A percentile compares a stretch with the other conserved stretches of the same genome.
Conservation (phyloP, 2,797 vertebrate genomes). For the Corythornis leucogaster region DNA sequence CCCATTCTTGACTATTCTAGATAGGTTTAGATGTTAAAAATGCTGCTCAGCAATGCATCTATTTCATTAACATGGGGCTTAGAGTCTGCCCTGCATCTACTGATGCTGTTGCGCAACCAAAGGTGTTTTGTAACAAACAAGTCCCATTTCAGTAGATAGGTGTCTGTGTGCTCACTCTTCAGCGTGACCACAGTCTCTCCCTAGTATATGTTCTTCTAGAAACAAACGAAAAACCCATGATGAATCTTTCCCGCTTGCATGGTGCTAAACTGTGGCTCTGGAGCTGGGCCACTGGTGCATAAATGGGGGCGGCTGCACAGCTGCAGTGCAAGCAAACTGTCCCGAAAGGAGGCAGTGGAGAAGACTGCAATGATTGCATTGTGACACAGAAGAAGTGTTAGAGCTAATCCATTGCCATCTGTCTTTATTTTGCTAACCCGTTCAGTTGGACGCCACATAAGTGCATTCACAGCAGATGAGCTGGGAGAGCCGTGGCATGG, state of each 20-base stretch:
- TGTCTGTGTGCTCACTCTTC: background rate
- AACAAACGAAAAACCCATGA: accelerated
- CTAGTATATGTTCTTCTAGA: background rate
- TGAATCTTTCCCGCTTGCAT: background rate
- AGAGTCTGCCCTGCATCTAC: background rate
- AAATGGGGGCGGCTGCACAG: background rate
- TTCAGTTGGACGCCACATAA: conserved; percentile 76
- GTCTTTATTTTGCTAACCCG: conserved; percentile 80
- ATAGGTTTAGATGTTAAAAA: background rate
- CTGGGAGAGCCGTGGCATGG: conserved; percentile 66
- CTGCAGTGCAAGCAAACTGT: conserved; percentile 21
- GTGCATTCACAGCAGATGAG: conserved; percentile 73
- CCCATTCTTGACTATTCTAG: background rate
- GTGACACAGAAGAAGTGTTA: conserved; percentile 75
- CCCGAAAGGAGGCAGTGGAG: conserved; percentile 16
- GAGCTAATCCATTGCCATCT: conserved; percentile 81
- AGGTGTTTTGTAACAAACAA: background rate
- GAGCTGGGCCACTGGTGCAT: background rate
- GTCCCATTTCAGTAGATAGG: background rate
- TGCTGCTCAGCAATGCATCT: background rate
- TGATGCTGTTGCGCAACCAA: background rate
- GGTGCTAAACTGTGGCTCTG: background rate
- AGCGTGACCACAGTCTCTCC: background rate
- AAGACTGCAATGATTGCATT: conserved; percentile 59
- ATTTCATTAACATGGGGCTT: background rate